Percentiles rank a stretch among this genome's conserved stretches.
phyloP scores from a whole-genome alignment of 1,140 invertebrate species.

The Drosophila mauritiana region DNA sequence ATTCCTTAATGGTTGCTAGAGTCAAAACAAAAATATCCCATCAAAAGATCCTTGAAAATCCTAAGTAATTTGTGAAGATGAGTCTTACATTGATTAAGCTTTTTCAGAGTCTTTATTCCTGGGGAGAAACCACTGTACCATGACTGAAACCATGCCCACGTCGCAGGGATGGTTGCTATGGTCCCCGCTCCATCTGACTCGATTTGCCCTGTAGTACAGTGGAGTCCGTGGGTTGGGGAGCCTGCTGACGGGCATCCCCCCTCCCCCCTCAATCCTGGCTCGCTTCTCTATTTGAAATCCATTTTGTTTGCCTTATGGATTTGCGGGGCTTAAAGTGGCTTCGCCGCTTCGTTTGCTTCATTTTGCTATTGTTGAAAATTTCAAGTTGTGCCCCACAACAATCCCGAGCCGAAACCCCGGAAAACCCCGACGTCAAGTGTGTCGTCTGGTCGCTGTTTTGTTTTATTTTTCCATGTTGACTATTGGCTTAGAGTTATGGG shows the following conservation, averaged over 20 bases:
- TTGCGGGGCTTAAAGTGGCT: constrained; percentile 83
- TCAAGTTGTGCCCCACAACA: constrained; percentile 40
- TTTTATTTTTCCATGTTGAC: constrained; percentile 81
- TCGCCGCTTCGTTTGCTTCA: constrained; percentile 81
- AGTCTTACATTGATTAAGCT: too few relatives aligned
- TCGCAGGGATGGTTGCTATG: constrained; percentile 22
- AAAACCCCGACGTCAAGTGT: constrained; percentile 50
- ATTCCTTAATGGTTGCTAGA: too few relatives aligned
- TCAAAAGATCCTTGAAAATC: too few relatives aligned
- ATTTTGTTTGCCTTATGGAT: constrained; percentile 84
- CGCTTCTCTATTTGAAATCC: constrained; percentile 79
- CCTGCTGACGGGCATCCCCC: constrained; percentile 22
- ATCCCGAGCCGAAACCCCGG: neutral
- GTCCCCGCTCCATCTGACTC: constrained; percentile 16
- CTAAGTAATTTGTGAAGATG: too few relatives aligned
- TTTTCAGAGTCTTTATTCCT: too few relatives aligned
- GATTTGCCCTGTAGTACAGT: constrained; percentile 25
- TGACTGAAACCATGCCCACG: constrained; percentile 74
- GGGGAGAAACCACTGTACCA: constrained; percentile 2
- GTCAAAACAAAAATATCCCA: neutral
- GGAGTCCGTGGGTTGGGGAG: constrained; percentile 4
- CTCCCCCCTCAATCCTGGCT: constrained; percentile 35
- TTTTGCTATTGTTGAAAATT: constrained; percentile 82
- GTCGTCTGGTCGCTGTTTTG: constrained; percentile 65
- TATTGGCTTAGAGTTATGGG: constrained; percentile 78